Evolutionary conservation across 2,888 invertebrate species (phyloP).

Genomic region (Formica aserva): DNA sequence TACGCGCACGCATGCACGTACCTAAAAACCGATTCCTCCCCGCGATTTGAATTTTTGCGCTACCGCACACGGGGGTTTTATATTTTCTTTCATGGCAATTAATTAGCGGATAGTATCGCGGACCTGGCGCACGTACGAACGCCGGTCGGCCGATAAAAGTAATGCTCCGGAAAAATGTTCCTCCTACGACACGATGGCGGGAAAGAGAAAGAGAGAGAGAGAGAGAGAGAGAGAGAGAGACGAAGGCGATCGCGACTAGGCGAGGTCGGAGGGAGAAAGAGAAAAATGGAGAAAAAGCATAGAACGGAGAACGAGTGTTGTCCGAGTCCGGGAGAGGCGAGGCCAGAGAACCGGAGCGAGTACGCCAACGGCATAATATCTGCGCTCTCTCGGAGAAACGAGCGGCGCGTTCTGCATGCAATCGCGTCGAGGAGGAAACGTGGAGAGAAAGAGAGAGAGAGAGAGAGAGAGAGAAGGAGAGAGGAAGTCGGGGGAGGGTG

Average conservation of each 20-base stretch:
- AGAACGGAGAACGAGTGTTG: conserved; percentile 39
- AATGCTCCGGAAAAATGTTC: conserved; percentile 81
- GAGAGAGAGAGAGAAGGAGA: conserved; percentile 41
- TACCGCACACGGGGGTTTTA: conserved; percentile 21
- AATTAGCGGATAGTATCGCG: conserved; percentile 78
- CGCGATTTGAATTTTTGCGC: conserved; percentile 67
- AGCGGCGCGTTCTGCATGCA: conserved; percentile 68
- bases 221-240: neutral
- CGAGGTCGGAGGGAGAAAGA: conserved; percentile 16
- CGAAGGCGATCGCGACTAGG: conserved; percentile 12
- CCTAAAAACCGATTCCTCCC: conserved; percentile 63
- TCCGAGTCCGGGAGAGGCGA: conserved; percentile 47
- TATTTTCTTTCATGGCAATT: conserved; percentile 70
- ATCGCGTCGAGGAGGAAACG: conserved; percentile 54
- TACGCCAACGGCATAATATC: conserved; percentile 75
- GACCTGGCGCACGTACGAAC: conserved; percentile 72
- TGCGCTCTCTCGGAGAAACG: conserved; percentile 65
- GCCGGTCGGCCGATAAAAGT: conserved; percentile 79
- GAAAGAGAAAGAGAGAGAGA: neutral
- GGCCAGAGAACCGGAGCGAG: conserved; percentile 58
- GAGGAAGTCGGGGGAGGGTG: conserved; percentile 37
- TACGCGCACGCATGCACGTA: conserved; percentile 62
- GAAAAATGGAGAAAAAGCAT: conserved; percentile 51
- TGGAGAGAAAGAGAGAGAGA: conserved; percentile 23
- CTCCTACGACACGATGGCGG: conserved; percentile 63